Evolutionary conservation across 2,113 vertebrate genomes (phyloP), one percentile per base, ranked within the genome.

Genomic region (Campylomormyrus numenius): DNA sequence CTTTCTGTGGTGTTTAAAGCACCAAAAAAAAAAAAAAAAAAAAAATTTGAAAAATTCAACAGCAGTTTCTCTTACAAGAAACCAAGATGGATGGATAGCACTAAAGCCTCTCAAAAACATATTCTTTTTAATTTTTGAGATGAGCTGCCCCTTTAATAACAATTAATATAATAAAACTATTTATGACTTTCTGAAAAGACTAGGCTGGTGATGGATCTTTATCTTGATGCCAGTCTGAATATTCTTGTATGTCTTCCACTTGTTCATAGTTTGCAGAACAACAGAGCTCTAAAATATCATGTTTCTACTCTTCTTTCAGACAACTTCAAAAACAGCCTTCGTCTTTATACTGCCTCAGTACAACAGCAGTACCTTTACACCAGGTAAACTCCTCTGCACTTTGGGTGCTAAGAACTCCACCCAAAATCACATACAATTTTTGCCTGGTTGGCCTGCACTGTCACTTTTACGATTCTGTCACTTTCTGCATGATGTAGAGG

Each of bases 311-410:
- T 49, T 94, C 91, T 95, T 94, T 86, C 95, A 99, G 98, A 97
- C 98, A 89, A 98, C 98, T 46, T 98, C 98, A 91, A 98, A 99
- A 96, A 98, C 97, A 91, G 98, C 98, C 94, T 98, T 99, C 93
- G 93, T 98, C 91, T 99, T 99, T 95, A 99, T 99, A 94, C 98
- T 98, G 96, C 98, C 98, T 93, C 98, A 99, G 95, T 98, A 99
- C 91, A 99, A 99, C 4, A 91, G 97, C 90, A 99, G 97, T 10
- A 95, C 97, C 89, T 93, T 96, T 90, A 94, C 95, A 87, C 91
- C 97, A 97, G 98, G 98, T 86, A 46, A 80, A 56, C 35, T 3
- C 7, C 10, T 83, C 52, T 24, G 39, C 24, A 13, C 17, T 56
- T 15, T 19, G 35, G 13, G 3, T 19, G 27, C 52, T 39, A 27